Percentiles rank a stretch among this genome's conserved stretches.
Evolutionary conservation across 2,888 invertebrate genomes (phyloP).

Genomic region (Vandiemenella viatica): DNA sequence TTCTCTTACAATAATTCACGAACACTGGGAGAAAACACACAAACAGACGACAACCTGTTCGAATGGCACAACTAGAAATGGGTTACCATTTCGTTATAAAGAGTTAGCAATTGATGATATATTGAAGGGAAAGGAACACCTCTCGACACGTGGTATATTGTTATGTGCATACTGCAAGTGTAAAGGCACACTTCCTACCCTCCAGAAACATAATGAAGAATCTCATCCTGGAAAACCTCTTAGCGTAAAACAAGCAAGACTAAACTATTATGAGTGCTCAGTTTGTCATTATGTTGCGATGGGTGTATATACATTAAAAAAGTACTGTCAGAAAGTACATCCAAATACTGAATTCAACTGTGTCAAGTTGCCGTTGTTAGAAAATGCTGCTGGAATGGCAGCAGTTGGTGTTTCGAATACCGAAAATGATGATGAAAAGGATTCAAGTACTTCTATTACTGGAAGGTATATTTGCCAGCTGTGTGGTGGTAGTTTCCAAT

Average conservation of each 20-base stretch:
- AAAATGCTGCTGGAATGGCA: neutral
- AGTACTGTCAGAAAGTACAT: neutral
- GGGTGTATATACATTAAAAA: neutral
- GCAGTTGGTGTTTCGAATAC: conserved; percentile 1
- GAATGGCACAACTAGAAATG: conserved; percentile 3
- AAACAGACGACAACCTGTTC: conserved; percentile 9
- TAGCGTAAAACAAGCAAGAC: neutral
- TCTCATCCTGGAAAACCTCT: neutral
- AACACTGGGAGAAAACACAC: conserved; percentile 19
- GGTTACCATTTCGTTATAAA: conserved; percentile 12
- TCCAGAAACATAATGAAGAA: conserved; percentile 6
- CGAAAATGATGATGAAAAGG: neutral
- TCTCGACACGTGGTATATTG: neutral
- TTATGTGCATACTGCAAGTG: conserved; percentile 16
- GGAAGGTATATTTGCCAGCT: conserved; percentile 21
- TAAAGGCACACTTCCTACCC: conserved; percentile 8
- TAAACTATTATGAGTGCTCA: neutral
- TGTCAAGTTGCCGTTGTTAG: no score
- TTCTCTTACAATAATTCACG: conserved; percentile 13
- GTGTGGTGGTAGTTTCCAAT: conserved; percentile 26
- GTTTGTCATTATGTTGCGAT: neutral
- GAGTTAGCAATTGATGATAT: conserved; percentile 7
- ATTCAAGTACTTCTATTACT: neutral
- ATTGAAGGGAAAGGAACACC: conserved; percentile 5
- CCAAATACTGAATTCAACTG: neutral